A percentile compares a stretch with the other conserved stretches of the same genome.
Conservation (phyloP, 2,888 invertebrate species). For the Chrysotoxum bicinctum region DNA sequence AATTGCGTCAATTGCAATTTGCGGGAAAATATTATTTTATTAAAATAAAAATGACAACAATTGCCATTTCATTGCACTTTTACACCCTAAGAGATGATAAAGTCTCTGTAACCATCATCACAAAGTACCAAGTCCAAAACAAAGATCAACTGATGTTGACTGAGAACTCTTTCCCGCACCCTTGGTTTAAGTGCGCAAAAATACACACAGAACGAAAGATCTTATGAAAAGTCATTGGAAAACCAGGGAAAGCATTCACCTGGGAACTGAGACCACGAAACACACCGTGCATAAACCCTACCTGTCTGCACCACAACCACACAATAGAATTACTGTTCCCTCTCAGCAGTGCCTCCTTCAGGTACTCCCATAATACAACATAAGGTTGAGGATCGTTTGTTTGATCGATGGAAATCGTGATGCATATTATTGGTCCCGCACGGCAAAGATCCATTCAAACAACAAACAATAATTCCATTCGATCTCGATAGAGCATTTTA, state of each 20-base stretch:
- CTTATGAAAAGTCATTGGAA: conserved; percentile 48
- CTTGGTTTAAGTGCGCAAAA: conserved; percentile 7
- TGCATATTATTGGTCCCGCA: conserved; percentile 62
- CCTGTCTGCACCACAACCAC: conserved; percentile 64
- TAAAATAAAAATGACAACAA: conserved; percentile 21
- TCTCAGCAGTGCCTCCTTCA: conserved; percentile 22
- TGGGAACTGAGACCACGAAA: conserved; percentile 15
- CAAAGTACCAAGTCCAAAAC: background rate
- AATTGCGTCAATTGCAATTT: conserved; percentile 57
- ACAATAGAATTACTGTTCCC: conserved; percentile 60
- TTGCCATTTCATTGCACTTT: conserved; percentile 37
- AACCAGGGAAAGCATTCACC: conserved; percentile 64
- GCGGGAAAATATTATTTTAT: conserved; percentile 56
- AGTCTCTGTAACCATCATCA: background rate
- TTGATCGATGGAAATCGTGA: conserved; percentile 72
- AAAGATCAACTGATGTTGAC: conserved; percentile 16
- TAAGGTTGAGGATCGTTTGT: conserved; percentile 56
- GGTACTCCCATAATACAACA: conserved; percentile 19
- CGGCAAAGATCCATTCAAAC: conserved; percentile 22
- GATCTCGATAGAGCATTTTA: conserved; percentile 43
- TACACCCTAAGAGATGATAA: background rate
- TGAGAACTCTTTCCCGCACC: conserved; percentile 17
- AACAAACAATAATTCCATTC: conserved; percentile 51
- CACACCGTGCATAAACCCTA: conserved; percentile 27
- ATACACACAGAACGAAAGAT: conserved; percentile 37